Percentiles rank a stretch among this genome's conserved stretches.
phyloP scores from a whole-genome alignment of 2,888 invertebrate species.

The Ornithoptera alexandrae region DNA sequence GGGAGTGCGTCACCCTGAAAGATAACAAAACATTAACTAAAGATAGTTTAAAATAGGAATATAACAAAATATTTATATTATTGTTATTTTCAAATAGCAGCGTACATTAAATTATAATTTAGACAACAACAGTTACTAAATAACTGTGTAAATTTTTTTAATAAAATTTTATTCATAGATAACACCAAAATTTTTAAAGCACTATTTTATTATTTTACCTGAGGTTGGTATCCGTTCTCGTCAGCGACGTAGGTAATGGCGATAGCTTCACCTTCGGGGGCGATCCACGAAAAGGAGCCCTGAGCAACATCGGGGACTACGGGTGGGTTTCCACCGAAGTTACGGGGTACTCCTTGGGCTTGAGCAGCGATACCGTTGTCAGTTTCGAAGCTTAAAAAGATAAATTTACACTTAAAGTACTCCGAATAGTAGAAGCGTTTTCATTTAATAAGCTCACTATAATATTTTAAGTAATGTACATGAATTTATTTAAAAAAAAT shows the following conservation, averaged over 20 bases:
- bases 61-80: no score
- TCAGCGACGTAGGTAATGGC: constrained; percentile 82
- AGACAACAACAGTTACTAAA: no score
- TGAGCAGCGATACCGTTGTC: constrained; percentile 82
- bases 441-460: background rate
- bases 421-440: background rate
- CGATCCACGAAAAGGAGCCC: constrained; percentile 77
- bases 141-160: background rate
- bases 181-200: background rate
- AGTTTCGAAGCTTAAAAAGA: constrained; percentile 75
- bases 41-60: background rate
- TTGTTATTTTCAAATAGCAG: no score
- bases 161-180: background rate
- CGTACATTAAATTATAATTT: no score
- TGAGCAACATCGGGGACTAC: constrained; percentile 61
- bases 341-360: constrained; percentile 78
- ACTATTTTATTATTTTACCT: constrained; percentile 52
- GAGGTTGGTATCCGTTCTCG: constrained; percentile 84
- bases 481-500: no score
- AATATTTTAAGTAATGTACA: no score
- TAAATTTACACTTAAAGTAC: background rate
- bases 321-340: constrained; percentile 70
- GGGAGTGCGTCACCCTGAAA: constrained; percentile 71
- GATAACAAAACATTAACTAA: constrained; percentile 19
- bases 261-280: constrained; percentile 82